Conservation (phyloP, 2,888 invertebrate genomes). For the Eupsilia transversa region DNA sequence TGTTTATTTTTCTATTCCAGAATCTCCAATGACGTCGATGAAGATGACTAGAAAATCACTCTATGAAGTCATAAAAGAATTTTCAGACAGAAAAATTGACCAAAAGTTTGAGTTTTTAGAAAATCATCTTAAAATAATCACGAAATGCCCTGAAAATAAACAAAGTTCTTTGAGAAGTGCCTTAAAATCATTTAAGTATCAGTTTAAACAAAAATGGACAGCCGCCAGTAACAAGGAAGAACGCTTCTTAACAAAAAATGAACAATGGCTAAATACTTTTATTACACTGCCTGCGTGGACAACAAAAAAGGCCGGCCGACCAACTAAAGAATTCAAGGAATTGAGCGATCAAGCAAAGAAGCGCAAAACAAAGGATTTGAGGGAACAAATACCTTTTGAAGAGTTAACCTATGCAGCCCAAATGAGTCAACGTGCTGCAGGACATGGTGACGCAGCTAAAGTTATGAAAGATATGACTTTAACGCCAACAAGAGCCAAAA, state of each 20-base stretch:
- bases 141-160: conserved; percentile 24
- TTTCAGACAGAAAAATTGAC: conserved; percentile 1
- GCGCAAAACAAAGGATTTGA: conserved; percentile 31
- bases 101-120: conserved; percentile 14
- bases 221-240: conserved; percentile 25
- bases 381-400: conserved; percentile 14
- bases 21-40: too few species aligned
- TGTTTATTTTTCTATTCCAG: too few species aligned
- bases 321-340: conserved; percentile 26
- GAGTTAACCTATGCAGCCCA: conserved; percentile 24
- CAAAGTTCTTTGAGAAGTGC: conserved; percentile 1
- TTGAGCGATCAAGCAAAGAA: conserved; percentile 31
- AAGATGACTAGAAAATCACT: conserved; percentile 27
- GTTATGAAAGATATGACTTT: too few species aligned
- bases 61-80: conserved; percentile 16
- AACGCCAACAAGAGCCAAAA: too few species aligned
- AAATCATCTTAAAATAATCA: conserved; percentile 15
- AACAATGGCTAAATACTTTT: conserved; percentile 16
- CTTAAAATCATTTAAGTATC: conserved; percentile 5
- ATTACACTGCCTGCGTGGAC: conserved; percentile 17
- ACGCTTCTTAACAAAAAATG: conserved; percentile 22
- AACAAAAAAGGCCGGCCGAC: conserved; percentile 22
- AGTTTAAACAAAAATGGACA: conserved; percentile 33
- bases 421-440: conserved; percentile 19
- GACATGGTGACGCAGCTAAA: conserved; percentile 18